Percentiles rank a stretch among this genome's conserved stretches.
Conservation (phyloP, 2,797 vertebrate genomes). For the Liasis olivaceus region DNA sequence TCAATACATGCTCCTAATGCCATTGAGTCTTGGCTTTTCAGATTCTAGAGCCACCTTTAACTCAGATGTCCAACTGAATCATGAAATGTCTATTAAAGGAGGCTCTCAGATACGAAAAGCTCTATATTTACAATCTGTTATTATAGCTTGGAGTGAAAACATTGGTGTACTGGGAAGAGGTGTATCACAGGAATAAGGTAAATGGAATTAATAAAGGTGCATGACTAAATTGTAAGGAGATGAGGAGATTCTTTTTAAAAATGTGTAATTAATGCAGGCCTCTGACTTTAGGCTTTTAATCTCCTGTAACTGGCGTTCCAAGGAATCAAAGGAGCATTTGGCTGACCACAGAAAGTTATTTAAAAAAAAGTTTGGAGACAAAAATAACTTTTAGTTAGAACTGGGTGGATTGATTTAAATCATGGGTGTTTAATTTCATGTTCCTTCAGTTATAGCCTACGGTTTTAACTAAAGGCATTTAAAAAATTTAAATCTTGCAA, state of each 20-base stretch:
- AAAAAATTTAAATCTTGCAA: not conserved
- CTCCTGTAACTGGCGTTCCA: not conserved
- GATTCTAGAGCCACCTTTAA: not conserved
- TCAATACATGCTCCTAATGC: not conserved
- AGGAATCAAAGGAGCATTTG: not conserved
- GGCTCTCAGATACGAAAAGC: not conserved
- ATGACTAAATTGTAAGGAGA: not conserved
- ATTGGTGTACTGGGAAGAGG: not conserved
- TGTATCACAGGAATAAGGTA: not conserved
- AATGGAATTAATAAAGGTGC: not conserved
- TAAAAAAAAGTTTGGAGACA: not conserved
- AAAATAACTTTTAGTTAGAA: not conserved
- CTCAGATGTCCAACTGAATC: not conserved
- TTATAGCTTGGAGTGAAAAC: not conserved
- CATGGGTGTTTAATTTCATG: not conserved
- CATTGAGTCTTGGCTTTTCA: not conserved
- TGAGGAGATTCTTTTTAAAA: not conserved
- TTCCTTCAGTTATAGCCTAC: not conserved
- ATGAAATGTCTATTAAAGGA: not conserved
- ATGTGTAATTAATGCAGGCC: not conserved
- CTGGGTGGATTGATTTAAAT: not conserved
- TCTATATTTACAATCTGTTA: not conserved
- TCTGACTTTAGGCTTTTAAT: not conserved
- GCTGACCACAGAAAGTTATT: not conserved
- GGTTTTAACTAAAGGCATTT: not conserved